A percentile compares a stretch with the other conserved stretches of the same genome.
Evolutionary conservation across 2,888 invertebrate genomes (phyloP).

Genomic region (Cataglyphis altisquamis): DNA sequence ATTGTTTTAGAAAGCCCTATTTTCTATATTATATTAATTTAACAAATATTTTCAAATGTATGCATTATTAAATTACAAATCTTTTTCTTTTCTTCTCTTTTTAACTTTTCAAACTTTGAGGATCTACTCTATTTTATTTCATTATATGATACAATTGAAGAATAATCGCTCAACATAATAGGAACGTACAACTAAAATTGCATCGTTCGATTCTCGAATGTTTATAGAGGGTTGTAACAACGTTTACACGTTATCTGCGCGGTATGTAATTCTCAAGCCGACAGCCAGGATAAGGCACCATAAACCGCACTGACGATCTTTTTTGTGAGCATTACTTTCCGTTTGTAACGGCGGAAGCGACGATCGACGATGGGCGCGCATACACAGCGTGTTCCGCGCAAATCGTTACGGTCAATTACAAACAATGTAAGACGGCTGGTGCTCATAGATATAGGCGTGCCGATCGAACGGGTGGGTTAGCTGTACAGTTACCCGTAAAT

Average conservation of each 20-base stretch:
- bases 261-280: constrained; percentile 52
- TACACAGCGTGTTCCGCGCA: constrained; percentile 40
- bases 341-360: constrained; percentile 55
- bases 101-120: not conserved
- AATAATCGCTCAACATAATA: constrained; percentile 50
- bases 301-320: constrained; percentile 53
- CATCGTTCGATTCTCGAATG: constrained; percentile 41
- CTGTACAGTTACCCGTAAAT: constrained; percentile 58
- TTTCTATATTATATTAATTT: not conserved
- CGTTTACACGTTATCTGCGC: constrained; percentile 51
- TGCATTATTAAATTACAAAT: not conserved
- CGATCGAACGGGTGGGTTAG: constrained; percentile 26
- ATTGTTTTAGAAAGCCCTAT: not conserved
- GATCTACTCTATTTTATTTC: constrained; percentile 5
- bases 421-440: constrained; percentile 65
- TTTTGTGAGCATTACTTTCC: constrained; percentile 53
- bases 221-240: constrained; percentile 32
- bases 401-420: constrained; percentile 74
- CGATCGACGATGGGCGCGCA: constrained; percentile 50
- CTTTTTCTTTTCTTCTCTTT: not conserved
- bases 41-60: not conserved
- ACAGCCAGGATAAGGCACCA: constrained; percentile 51
- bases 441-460: constrained; percentile 55
- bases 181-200: constrained; percentile 52
- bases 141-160: constrained; percentile 2